Conservation (phyloP, 2,113 vertebrate genomes). For the Cepphus grylle region DNA sequence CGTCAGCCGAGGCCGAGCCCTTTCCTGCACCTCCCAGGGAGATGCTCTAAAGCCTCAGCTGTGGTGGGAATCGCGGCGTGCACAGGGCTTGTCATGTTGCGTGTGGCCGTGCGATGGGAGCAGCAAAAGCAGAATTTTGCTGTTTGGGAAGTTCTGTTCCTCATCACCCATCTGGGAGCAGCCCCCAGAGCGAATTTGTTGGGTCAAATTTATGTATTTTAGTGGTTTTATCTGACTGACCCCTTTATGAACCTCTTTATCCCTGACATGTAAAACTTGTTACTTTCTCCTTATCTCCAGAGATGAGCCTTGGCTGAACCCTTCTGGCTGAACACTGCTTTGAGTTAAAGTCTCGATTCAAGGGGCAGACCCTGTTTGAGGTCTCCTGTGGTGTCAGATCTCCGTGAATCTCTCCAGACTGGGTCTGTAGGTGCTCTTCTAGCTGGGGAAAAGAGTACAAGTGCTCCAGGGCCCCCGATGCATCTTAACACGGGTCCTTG, state of each 20-base stretch:
- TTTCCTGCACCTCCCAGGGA: not conserved
- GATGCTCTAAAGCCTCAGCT: not conserved
- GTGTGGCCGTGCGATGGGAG: accelerated
- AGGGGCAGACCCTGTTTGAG: not conserved
- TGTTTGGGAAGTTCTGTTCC: not conserved
- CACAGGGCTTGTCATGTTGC: accelerated
- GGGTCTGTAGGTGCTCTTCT: not conserved
- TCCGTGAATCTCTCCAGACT: not conserved
- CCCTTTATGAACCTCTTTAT: not conserved
- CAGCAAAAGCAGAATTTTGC: not conserved
- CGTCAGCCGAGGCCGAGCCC: not conserved
- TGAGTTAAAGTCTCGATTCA: not conserved
- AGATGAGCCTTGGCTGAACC: not conserved
- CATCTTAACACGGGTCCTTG: accelerated
- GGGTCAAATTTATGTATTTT: not conserved
- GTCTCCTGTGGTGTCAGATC: not conserved
- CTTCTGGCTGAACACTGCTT: not conserved
- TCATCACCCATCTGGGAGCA: not conserved
- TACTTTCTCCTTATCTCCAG: not conserved
- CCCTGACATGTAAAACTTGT: not conserved
- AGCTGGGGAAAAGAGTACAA: not conserved
- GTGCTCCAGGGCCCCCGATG: not conserved
- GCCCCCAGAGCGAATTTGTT: not conserved
- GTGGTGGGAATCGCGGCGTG: accelerated
- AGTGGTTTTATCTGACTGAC: not conserved